Conservation (phyloP, 2,797 vertebrate species). For the Trematocara caparti region DNA sequence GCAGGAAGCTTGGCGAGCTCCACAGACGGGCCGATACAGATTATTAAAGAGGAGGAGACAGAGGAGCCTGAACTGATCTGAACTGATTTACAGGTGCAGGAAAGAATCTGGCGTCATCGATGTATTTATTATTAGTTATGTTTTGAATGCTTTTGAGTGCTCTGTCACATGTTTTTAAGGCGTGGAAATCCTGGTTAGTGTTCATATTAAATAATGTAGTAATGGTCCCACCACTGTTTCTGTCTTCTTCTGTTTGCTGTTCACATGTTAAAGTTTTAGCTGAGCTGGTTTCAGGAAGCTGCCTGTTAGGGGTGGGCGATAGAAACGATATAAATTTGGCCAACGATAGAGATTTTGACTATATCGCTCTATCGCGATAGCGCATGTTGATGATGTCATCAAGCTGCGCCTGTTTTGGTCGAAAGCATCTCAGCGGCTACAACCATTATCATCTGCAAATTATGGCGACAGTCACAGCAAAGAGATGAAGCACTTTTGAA, state of each 20-base stretch:
- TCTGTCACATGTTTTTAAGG: fast-evolving
- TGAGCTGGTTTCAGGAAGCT: not conserved
- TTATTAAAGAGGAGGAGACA: not conserved
- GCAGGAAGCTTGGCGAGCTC: not conserved
- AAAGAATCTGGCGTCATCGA: not conserved
- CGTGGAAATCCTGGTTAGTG: not conserved
- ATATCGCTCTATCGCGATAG: no score
- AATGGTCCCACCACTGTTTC: not conserved
- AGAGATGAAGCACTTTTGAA: no score
- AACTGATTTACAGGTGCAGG: not conserved
- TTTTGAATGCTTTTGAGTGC: not conserved
- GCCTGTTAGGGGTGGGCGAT: no score
- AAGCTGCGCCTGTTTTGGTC: no score
- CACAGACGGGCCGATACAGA: not conserved
- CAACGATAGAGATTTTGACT: no score
- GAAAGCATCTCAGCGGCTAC: no score
- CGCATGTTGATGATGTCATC: no score
- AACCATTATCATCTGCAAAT: no score
- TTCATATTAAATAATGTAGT: not conserved
- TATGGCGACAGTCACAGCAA: no score
- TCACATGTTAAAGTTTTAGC: not conserved
- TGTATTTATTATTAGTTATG: not conserved
- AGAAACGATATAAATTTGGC: no score
- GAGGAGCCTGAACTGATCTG: not conserved
- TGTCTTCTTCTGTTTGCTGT: not conserved